phyloP scores from a whole-genome alignment of 2,888 invertebrate genomes.

The Dysmachus trigonus region DNA sequence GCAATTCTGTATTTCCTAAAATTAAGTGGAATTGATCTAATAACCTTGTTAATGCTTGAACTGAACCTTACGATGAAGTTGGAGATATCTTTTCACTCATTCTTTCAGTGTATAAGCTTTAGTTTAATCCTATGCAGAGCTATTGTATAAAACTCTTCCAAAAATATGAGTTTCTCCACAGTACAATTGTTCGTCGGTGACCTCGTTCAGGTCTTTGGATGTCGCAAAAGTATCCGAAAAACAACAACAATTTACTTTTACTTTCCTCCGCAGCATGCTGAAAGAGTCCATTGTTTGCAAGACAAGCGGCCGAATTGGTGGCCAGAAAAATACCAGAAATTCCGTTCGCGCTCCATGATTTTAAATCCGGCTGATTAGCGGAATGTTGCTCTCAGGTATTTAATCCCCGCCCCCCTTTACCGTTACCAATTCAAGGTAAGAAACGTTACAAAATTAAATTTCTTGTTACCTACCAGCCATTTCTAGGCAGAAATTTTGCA shows the following conservation, averaged over 20 bases:
- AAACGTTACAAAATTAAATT: not conserved
- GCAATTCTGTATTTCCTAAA: too few species aligned
- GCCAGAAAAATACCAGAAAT: not conserved
- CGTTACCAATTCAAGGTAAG: not conserved
- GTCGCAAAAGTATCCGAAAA: not conserved
- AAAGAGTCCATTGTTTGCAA: not conserved
- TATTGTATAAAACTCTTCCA: not conserved
- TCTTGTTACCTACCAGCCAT: not conserved
- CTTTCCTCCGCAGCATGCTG: not conserved
- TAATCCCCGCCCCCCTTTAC: not conserved
- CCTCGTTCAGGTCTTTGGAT: not conserved
- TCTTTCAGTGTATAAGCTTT: not conserved
- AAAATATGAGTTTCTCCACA: not conserved
- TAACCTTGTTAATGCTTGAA: not conserved
- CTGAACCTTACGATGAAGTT: not conserved
- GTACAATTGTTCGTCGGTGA: not conserved
- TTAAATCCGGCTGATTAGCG: not conserved
- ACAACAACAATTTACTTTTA: not conserved
- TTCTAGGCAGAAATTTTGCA: not conserved
- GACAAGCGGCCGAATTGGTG: not conserved
- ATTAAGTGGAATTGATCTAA: not conserved
- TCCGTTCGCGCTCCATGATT: not conserved
- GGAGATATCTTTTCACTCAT: not conserved
- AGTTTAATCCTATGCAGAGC: not conserved
- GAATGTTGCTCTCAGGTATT: not conserved